These are phyloP conservation scores for Nomada hirtipes DNA, from an alignment of 2,888 invertebrate genomes.

Conservation along the genomic window DNA sequence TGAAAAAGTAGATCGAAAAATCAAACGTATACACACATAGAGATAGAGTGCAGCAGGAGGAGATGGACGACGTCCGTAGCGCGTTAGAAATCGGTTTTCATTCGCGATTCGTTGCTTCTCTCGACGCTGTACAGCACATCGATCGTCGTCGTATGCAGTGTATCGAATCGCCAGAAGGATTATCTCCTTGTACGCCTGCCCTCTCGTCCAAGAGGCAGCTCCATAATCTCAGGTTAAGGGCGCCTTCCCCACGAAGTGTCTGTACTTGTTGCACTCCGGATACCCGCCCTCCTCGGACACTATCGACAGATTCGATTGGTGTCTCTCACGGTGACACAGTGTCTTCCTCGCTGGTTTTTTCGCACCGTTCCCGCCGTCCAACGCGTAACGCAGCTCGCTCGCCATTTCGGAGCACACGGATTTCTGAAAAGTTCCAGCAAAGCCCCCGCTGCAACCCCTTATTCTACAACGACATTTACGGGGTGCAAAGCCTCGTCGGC, in stretches of 20 bases:
- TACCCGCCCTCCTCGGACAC: conserved; percentile 73
- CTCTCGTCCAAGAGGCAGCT: background rate
- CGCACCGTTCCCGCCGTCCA: conserved; percentile 86
- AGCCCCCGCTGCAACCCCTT: conserved; percentile 40
- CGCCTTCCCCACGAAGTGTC: conserved; percentile 78
- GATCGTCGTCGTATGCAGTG: conserved; percentile 19
- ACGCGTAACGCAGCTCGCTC: conserved; percentile 89
- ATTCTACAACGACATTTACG: background rate
- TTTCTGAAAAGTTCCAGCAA: conserved; percentile 85
- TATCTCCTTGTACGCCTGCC: background rate
- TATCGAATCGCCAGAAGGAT: conserved; percentile 13
- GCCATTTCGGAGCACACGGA: conserved; percentile 91
- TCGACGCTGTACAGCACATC: conserved; percentile 1
- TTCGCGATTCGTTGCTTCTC: conserved; percentile 11
- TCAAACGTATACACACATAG: conserved; percentile 17
- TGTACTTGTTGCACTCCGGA: conserved; percentile 75
- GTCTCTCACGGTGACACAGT: conserved; percentile 67
- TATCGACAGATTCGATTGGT: conserved; percentile 74
- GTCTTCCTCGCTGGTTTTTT: conserved; percentile 70
- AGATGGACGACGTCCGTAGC: conserved; percentile 24
- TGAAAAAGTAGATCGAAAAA: background rate
- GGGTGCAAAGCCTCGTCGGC: conserved; percentile 29
- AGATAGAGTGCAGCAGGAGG: background rate
- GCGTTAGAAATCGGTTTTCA: conserved; percentile 7
- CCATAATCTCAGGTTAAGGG: conserved; percentile 71